Evolutionary conservation across 2,888 invertebrate genomes (phyloP).

Genomic region (Epirrhoe alternata): DNA sequence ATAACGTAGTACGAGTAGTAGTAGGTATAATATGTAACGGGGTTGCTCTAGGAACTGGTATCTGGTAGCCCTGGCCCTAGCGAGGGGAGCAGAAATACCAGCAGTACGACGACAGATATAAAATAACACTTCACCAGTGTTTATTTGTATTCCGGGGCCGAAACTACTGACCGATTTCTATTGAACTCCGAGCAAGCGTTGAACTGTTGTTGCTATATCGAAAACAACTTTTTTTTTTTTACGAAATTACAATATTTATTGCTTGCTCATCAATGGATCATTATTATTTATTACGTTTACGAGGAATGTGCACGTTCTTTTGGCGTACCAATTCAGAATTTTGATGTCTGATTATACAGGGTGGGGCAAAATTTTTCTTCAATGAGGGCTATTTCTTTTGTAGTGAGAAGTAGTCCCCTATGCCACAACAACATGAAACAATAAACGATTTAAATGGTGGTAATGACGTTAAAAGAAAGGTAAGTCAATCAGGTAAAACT

Average conservation of each 20-base stretch:
- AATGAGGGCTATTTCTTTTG: too few species aligned
- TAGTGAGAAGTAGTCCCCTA: too few species aligned
- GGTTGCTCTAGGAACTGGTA: slow-evolving; percentile 3
- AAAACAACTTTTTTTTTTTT: slow-evolving; percentile 18
- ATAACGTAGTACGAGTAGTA: too few species aligned
- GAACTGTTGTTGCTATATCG: slow-evolving; percentile 28
- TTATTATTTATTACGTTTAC: slow-evolving; percentile 17
- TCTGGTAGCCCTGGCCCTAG: slow-evolving; percentile 20
- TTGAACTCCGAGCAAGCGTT: slow-evolving; percentile 31
- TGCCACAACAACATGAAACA: too few species aligned
- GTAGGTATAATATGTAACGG: too few species aligned
- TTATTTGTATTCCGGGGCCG: slow-evolving; percentile 40
- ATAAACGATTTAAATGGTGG: too few species aligned
- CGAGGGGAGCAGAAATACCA: slow-evolving; percentile 35
- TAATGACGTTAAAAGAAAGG: too few species aligned
- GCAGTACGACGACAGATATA: slow-evolving; percentile 38
- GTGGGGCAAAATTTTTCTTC: too few species aligned
- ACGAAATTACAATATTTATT: slow-evolving; percentile 30
- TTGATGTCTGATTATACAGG: too few species aligned
- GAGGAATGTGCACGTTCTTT: too few species aligned
- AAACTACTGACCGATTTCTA: slow-evolving; percentile 39
- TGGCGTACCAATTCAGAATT: too few species aligned
- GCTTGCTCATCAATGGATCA: slow-evolving; percentile 12
- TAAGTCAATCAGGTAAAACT: not conserved
- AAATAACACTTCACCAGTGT: slow-evolving; percentile 39